phyloP scores from a whole-genome alignment of 2,113 vertebrate species.

The Mesocricetus auratus region DNA sequence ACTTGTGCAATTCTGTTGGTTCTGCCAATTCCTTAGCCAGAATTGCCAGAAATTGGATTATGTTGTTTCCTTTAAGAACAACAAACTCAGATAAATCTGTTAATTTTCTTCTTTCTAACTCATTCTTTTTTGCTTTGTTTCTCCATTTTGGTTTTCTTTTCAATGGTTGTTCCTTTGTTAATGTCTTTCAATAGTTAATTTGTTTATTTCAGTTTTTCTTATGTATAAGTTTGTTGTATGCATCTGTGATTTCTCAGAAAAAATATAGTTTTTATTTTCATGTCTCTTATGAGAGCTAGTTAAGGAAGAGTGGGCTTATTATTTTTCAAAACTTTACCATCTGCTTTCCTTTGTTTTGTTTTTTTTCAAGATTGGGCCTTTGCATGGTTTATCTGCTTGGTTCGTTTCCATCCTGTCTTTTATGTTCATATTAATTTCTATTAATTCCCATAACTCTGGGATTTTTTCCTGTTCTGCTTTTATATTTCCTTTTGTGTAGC shows the following conservation, averaged over 20 bases:
- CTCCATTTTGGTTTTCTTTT: not conserved
- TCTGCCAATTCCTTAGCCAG: slow-evolving; percentile 19
- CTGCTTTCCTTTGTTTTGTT: not conserved
- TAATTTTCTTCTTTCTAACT: slow-evolving; percentile 33
- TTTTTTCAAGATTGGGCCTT: not conserved
- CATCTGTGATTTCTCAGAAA: not conserved
- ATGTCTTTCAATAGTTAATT: slow-evolving; percentile 1
- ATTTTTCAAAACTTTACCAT: slow-evolving; percentile 33
- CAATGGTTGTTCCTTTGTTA: not conserved
- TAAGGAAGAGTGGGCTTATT: slow-evolving; percentile 14
- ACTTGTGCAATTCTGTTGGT: not conserved
- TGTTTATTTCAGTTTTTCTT: slow-evolving; percentile 55
- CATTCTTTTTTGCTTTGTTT: not conserved
- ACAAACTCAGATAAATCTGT: not conserved
- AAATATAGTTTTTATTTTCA: slow-evolving; percentile 43
- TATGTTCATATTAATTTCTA: not conserved
- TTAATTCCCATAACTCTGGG: not conserved
- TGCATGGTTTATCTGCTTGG: not conserved
- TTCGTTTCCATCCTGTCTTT: not conserved
- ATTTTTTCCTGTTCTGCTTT: not conserved
- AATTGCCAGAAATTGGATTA: not conserved
- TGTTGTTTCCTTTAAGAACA: slow-evolving; percentile 35
- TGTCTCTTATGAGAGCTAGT: slow-evolving; percentile 20
- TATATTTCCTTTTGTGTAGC: not conserved
- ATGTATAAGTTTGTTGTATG: not conserved